Evolutionary conservation across 2,888 invertebrate species (phyloP), one percentile per base, ranked within the genome.

Genomic region (Drosophila mulleri): DNA sequence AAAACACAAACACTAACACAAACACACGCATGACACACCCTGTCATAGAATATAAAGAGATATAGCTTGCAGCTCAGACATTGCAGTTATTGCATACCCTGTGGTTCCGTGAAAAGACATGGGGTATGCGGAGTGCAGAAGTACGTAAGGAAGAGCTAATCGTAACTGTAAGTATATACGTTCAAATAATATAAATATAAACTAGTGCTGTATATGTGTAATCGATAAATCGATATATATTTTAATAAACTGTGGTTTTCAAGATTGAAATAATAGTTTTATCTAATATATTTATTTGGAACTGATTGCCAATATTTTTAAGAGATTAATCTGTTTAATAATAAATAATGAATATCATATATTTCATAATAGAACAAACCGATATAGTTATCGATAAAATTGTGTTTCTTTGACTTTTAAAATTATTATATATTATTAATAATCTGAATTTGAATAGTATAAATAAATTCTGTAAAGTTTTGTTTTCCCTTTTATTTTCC

Each of bases 41-140:
- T 47, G 48, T 29, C 41, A 37, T 66, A 70, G 76, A 71, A 67
- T 47, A 59, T 52, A 61, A 60, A 70, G 57, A 67, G 63, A 77
- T 63, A 67, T 54, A 41, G 60, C 47, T 62, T 2, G 26, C 32
- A 59, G 64, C 59, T 29, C 54, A 62, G 71, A 59, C 56, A 47
- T 47, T 76, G 70, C 75, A 77, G 48, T 75, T 68, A 56, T 41
- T 20, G 11, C 16, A 39, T 23, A 61, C 68, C 52, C 56, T 50
- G 44, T 20, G 41, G 12, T 11, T 37, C 26, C 16, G 5, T 8
- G 8, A 3, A 0, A 8, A 16, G 4, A 23, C 26, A 44, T 14
- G 5, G 58, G 48, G 50, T 39, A 12, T 62, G 23, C 6, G 12
- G 3, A 23, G 0, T 39, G 39, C 1, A 20, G 4, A 2, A 3